These are phyloP conservation scores for Cepaea nemoralis DNA, from an alignment of 1,140 invertebrate species.

Conservation along the genomic window DNA sequence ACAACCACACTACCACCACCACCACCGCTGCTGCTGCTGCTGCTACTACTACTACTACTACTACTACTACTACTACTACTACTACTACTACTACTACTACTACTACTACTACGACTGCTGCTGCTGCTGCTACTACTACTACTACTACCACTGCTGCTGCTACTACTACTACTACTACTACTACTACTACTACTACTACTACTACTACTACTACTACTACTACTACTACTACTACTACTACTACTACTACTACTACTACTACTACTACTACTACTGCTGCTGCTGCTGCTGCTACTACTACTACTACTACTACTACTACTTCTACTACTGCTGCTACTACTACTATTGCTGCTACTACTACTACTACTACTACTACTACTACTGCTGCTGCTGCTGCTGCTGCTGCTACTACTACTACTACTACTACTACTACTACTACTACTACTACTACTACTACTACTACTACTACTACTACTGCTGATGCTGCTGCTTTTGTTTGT, in stretches of 20 bases:
- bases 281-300: too few relatives aligned
- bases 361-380: background rate
- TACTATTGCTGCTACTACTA: background rate
- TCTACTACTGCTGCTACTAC: background rate
- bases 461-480: slow-evolving; percentile 1
- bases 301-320: too few relatives aligned
- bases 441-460: slow-evolving; percentile 22
- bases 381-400: too few relatives aligned
- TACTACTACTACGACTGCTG: too few relatives aligned
- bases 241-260: too few relatives aligned
- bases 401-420: background rate
- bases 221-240: background rate
- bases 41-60: too few relatives aligned
- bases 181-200: slow-evolving; percentile 22
- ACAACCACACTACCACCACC: too few relatives aligned
- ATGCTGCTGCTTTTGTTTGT: background rate
- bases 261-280: too few relatives aligned
- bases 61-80: too few relatives aligned
- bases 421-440: slow-evolving; percentile 20
- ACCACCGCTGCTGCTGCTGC: too few relatives aligned
- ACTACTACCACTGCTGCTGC: slow-evolving; percentile 1
- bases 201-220: slow-evolving; percentile 11
- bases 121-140: too few relatives aligned
- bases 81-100: too few relatives aligned
- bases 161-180: slow-evolving; percentile 1